A percentile compares a stretch with the other conserved stretches of the same genome.
Conservation (phyloP, 1,140 invertebrate genomes). For the Atta texana region DNA sequence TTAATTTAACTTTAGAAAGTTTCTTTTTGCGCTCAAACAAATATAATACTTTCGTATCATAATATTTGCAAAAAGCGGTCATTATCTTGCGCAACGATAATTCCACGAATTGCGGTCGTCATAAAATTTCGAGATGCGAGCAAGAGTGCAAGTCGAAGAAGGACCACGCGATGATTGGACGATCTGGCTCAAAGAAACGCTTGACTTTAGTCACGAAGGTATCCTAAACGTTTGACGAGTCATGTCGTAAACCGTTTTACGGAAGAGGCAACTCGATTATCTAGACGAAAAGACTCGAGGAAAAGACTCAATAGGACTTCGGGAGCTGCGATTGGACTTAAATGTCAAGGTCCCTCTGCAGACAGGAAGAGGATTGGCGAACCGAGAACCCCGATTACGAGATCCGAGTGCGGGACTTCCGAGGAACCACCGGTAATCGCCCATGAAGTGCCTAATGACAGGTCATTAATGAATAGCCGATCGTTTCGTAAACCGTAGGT, state of each 20-base stretch:
- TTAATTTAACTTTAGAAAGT: background rate
- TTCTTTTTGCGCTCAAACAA: background rate
- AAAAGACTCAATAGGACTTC: background rate
- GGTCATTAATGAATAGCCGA: constrained; percentile 71
- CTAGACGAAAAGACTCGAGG: constrained; percentile 5
- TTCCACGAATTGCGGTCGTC: constrained; percentile 48
- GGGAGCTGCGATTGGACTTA: constrained; percentile 24
- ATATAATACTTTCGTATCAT: background rate
- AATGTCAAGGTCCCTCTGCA: constrained; percentile 65
- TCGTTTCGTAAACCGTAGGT: constrained; percentile 65
- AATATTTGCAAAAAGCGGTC: constrained; percentile 23
- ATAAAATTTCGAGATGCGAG: constrained; percentile 47
- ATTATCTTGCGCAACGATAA: constrained; percentile 34
- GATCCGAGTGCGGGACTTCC: constrained; percentile 42
- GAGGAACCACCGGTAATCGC: constrained; percentile 45
- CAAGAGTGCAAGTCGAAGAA: background rate
- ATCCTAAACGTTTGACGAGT: constrained; percentile 56
- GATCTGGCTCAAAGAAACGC: constrained; percentile 36
- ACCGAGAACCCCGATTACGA: constrained; percentile 6
- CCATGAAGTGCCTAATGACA: constrained; percentile 54
- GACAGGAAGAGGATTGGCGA: constrained; percentile 36
- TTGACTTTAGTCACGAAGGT: constrained; percentile 54
- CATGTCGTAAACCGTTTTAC: constrained; percentile 61
- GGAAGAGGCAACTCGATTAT: constrained; percentile 32
- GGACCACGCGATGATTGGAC: constrained; percentile 36